These are phyloP conservation scores for Scomber colias DNA, from an alignment of 2,113 vertebrate genomes.

Conservation along the genomic window DNA sequence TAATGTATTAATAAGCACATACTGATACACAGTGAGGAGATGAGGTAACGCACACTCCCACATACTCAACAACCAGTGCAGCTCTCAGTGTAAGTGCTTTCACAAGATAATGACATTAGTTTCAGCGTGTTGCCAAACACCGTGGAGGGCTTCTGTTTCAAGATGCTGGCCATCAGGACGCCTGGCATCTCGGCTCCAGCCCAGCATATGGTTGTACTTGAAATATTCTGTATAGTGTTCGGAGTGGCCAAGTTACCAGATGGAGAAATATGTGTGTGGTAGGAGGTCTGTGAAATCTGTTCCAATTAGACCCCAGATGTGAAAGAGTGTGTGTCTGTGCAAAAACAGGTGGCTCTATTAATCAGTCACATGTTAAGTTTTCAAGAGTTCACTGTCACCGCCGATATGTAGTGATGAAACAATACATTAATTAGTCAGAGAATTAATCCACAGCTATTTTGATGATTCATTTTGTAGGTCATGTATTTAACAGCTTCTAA, in stretches of 20 bases:
- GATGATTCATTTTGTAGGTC: not conserved
- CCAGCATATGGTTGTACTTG: not conserved
- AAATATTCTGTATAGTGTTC: not conserved
- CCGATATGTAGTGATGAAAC: not conserved
- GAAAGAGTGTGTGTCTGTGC: constrained; percentile 19
- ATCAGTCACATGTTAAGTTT: not conserved
- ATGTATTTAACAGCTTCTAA: not conserved
- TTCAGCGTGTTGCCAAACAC: not conserved
- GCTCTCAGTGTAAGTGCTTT: not conserved
- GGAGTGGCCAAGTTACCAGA: constrained; percentile 15
- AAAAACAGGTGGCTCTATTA: constrained; percentile 13
- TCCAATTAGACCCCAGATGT: constrained; percentile 33
- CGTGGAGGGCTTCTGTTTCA: not conserved
- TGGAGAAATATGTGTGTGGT: constrained; percentile 11
- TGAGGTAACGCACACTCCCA: not conserved
- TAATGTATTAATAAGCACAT: not conserved
- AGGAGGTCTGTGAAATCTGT: constrained; percentile 10
- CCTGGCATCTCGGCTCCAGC: not conserved
- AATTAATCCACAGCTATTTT: not conserved
- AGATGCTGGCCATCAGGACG: not conserved
- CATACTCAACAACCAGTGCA: not conserved
- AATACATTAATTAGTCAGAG: not conserved
- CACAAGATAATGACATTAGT: not conserved
- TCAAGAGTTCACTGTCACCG: not conserved
- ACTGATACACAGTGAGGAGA: not conserved